These are phyloP conservation scores for Calosoma granatense DNA, from an alignment of 1,140 invertebrate genomes.

Conservation along the genomic window DNA sequence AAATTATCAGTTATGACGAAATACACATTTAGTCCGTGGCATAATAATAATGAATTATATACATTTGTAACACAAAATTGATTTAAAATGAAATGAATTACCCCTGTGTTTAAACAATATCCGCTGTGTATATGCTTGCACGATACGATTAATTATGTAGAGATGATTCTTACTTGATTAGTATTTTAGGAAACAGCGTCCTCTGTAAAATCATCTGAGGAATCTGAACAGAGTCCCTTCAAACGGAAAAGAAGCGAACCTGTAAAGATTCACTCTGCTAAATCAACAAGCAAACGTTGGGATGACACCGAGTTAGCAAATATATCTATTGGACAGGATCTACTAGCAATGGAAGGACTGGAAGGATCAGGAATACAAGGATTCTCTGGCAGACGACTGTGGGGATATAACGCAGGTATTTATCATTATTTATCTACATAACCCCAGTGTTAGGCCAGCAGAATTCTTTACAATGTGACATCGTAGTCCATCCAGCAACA, in stretches of 20 bases:
- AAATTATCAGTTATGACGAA: too few species aligned
- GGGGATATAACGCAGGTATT: slow-evolving; percentile 15
- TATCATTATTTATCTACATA: slow-evolving; percentile 9
- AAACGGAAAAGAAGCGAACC: slow-evolving; percentile 18
- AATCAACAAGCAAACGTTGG: slow-evolving; percentile 41
- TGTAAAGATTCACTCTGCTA: slow-evolving; percentile 30
- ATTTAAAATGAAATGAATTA: too few species aligned
- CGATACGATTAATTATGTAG: background rate
- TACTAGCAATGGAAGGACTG: slow-evolving; percentile 29
- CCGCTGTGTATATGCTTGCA: too few species aligned
- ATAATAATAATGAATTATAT: too few species aligned
- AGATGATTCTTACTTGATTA: background rate
- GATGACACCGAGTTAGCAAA: slow-evolving; percentile 42
- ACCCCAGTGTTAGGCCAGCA: slow-evolving; percentile 12
- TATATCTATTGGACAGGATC: slow-evolving; percentile 45
- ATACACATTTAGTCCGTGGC: too few species aligned
- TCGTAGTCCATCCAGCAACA: slow-evolving; percentile 7
- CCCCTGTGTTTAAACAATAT: too few species aligned
- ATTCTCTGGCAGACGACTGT: slow-evolving; percentile 15
- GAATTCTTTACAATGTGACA: slow-evolving; percentile 13
- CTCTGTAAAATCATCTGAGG: slow-evolving; percentile 10
- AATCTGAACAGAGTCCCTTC: slow-evolving; percentile 27
- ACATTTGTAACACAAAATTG: too few species aligned
- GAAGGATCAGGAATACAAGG: slow-evolving; percentile 16
- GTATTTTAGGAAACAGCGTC: background rate